These are phyloP conservation scores for Portunus trituberculatus DNA, from an alignment of 1,140 invertebrate genomes.

Conservation along the genomic window DNA sequence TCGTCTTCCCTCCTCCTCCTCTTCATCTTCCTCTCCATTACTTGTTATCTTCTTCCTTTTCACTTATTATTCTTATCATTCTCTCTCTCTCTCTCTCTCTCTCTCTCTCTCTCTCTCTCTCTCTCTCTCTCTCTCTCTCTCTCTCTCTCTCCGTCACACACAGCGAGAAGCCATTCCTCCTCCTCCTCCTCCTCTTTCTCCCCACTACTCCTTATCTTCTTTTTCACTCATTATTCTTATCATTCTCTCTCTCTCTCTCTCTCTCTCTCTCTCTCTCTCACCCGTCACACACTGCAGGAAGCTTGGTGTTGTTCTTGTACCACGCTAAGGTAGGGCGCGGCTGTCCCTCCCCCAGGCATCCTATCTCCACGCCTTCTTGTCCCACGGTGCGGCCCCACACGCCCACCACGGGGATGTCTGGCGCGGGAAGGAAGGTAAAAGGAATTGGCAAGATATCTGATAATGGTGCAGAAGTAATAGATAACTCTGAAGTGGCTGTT, in stretches of 20 bases:
- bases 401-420: constrained; percentile 28
- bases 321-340: constrained; percentile 44
- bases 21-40: background rate
- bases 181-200: background rate
- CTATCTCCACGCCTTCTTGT: constrained; percentile 45
- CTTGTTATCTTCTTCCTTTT: no score
- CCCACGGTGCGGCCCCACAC: constrained; percentile 58
- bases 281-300: constrained; percentile 1
- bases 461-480: no score
- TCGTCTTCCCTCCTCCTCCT: background rate
- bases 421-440: background rate
- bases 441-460: no score
- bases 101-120: background rate
- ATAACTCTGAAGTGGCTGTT: no score
- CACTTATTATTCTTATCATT: no score
- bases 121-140: background rate
- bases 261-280: constrained; percentile 31
- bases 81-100: no score
- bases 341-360: constrained; percentile 58
- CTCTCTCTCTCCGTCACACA: constrained; percentile 5
- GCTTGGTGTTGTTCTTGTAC: constrained; percentile 64
- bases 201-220: background rate
- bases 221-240: background rate
- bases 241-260: background rate
- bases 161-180: background rate